A percentile compares a stretch with the other conserved stretches of the same genome.
Conservation (phyloP, 2,888 invertebrate genomes). For the Cephus nigrinus region DNA sequence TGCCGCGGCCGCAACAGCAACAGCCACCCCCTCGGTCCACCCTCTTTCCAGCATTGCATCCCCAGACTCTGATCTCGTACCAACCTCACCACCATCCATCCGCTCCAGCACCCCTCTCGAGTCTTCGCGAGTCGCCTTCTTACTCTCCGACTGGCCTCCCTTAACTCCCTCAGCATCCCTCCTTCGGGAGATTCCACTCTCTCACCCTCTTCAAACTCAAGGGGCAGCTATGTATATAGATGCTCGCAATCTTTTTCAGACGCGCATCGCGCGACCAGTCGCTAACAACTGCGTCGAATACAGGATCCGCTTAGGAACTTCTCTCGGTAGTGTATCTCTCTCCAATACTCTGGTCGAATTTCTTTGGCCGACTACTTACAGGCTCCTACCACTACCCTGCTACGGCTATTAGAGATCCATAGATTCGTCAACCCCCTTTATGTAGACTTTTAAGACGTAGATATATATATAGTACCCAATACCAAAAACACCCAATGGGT, state of each 20-base stretch:
- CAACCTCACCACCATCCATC: not conserved
- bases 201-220: conserved; percentile 32
- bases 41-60: conserved; percentile 10
- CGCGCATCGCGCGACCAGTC: conserved; percentile 46
- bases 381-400: not conserved
- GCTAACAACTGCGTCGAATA: conserved; percentile 55
- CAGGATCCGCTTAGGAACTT: conserved; percentile 38
- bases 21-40: conserved; percentile 49
- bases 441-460: not conserved
- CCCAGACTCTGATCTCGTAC: conserved; percentile 19
- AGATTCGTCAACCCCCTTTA: not conserved
- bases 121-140: not conserved
- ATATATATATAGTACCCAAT: not conserved
- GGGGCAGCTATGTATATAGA: conserved; percentile 27
- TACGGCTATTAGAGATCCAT: not conserved
- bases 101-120: conserved; percentile 8
- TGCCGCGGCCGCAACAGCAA: conserved; percentile 63
- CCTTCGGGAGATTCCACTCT: conserved; percentile 30
- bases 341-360: not conserved
- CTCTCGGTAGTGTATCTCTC: not conserved
- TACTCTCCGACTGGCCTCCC: conserved; percentile 16
- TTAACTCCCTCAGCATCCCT: conserved; percentile 20
- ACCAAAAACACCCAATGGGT: too few species aligned
- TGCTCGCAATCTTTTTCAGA: conserved; percentile 50
- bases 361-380: not conserved